phyloP scores from a whole-genome alignment of 37 sponge, comb jelly and placozoan genomes.

The Haliclona indistincta region DNA sequence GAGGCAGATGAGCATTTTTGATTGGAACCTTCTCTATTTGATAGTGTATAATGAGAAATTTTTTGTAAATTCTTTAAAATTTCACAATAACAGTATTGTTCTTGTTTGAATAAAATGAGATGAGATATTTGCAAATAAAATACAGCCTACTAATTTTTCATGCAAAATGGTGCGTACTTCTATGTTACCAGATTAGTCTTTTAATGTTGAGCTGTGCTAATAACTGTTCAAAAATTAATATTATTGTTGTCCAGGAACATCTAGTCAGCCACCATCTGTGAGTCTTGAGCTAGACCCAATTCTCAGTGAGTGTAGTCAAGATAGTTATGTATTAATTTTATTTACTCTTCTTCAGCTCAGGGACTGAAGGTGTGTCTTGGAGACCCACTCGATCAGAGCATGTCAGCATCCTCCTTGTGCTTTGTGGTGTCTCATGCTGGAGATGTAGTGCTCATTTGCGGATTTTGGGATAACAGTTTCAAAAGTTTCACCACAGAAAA shows the following conservation, averaged over 20 bases:
- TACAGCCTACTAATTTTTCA: too few relatives aligned
- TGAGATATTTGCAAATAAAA: too few relatives aligned
- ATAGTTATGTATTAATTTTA: background rate
- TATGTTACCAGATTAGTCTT: too few relatives aligned
- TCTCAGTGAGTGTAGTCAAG: constrained; percentile 12
- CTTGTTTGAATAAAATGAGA: too few relatives aligned
- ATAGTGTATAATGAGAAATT: too few relatives aligned
- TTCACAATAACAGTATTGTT: too few relatives aligned
- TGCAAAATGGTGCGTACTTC: too few relatives aligned
- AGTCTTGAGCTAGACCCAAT: constrained; percentile 49
- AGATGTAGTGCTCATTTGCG: constrained; percentile 62
- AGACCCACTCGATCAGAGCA: constrained; percentile 79
- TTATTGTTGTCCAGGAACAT: constrained; percentile 26
- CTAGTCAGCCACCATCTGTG: constrained; percentile 36
- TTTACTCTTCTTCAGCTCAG: constrained; percentile 24
- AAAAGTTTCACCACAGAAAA: constrained; percentile 73
- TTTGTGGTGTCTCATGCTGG: constrained; percentile 62
- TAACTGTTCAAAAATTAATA: background rate
- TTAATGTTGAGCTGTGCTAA: too few relatives aligned
- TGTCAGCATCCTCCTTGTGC: constrained; percentile 49
- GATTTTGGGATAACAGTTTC: constrained; percentile 89
- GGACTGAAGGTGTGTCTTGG: constrained; percentile 47
- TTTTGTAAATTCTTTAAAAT: too few relatives aligned
- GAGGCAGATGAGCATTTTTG: too few relatives aligned
- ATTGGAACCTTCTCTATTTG: too few relatives aligned